These are phyloP conservation scores for Thinocorus orbignyianus DNA, from an alignment of 2,113 vertebrate species.

Conservation along the genomic window DNA sequence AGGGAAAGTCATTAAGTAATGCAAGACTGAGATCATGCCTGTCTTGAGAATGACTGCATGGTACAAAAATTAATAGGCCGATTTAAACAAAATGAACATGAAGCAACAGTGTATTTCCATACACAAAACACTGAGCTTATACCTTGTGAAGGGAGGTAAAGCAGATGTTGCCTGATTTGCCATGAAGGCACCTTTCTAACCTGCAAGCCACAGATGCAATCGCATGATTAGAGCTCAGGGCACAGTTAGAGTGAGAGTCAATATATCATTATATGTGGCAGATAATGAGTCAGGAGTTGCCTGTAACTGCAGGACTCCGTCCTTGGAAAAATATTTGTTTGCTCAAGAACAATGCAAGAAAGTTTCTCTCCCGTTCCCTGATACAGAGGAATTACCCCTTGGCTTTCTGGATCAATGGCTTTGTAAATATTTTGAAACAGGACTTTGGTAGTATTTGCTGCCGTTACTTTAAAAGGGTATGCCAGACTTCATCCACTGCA, in stretches of 20 bases:
- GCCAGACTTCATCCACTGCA: background rate
- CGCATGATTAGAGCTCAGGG: background rate
- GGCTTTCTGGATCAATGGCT: background rate
- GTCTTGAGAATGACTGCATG: slow-evolving; percentile 15
- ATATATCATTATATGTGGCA: background rate
- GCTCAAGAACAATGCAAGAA: background rate
- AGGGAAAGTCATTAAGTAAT: slow-evolving; percentile 31
- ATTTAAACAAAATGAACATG: background rate
- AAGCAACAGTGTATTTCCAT: background rate
- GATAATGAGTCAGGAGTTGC: background rate
- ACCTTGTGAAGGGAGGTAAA: background rate
- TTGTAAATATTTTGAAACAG: background rate
- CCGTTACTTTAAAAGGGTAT: background rate
- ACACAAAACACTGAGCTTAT: background rate
- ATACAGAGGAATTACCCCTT: background rate
- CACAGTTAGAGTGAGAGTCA: background rate
- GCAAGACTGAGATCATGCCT: slow-evolving; percentile 37
- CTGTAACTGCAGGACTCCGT: background rate
- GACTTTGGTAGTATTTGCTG: background rate
- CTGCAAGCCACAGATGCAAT: fast-evolving
- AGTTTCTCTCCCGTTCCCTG: background rate
- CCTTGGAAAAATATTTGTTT: background rate
- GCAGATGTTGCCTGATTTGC: background rate
- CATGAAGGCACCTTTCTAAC: background rate
- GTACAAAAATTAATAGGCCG: slow-evolving; percentile 3